A percentile compares a stretch with the other conserved stretches of the same genome.
Conservation (phyloP, 1,140 invertebrate species). For the Limonius californicus region DNA sequence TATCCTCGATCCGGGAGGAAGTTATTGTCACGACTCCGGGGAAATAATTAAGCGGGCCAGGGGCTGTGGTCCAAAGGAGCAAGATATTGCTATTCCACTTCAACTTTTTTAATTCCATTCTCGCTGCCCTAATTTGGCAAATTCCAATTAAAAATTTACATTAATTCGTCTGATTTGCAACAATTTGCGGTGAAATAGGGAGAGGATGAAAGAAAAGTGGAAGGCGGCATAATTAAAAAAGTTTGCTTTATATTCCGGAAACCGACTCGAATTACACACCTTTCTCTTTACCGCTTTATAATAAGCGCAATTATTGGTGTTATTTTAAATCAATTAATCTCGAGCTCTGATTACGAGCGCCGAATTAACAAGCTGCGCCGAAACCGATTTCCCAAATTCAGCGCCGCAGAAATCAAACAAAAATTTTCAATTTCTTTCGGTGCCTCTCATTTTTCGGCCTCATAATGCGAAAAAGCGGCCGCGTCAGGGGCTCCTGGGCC, state of each 20-base stretch:
- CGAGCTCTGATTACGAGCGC: too few relatives aligned
- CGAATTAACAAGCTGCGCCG: too few relatives aligned
- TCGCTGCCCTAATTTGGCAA: slow-evolving; percentile 22
- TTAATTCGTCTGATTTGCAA: slow-evolving; percentile 25
- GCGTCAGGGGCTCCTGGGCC: not conserved
- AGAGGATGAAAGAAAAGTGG: slow-evolving; percentile 1
- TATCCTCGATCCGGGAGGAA: not conserved
- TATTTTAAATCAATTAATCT: too few relatives aligned
- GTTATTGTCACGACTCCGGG: not conserved
- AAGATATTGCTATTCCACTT: slow-evolving; percentile 4
- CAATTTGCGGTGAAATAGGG: slow-evolving; percentile 18
- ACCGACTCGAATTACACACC: not conserved
- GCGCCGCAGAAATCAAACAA: not conserved
- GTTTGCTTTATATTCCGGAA: too few relatives aligned
- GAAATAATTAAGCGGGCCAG: slow-evolving; percentile 1
- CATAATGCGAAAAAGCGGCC: too few relatives aligned
- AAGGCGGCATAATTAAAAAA: slow-evolving; percentile 11
- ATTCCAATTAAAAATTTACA: slow-evolving; percentile 28
- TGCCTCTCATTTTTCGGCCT: too few relatives aligned
- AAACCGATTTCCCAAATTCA: not conserved
- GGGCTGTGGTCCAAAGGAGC: not conserved
- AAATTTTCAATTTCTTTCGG: not conserved
- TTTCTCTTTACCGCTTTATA: not conserved
- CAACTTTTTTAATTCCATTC: slow-evolving; percentile 27
- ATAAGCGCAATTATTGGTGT: too few relatives aligned